Percentiles rank a stretch among this genome's conserved stretches.
Conservation (phyloP, 2,113 vertebrate genomes). For the Rhodinocichla rosea region DNA sequence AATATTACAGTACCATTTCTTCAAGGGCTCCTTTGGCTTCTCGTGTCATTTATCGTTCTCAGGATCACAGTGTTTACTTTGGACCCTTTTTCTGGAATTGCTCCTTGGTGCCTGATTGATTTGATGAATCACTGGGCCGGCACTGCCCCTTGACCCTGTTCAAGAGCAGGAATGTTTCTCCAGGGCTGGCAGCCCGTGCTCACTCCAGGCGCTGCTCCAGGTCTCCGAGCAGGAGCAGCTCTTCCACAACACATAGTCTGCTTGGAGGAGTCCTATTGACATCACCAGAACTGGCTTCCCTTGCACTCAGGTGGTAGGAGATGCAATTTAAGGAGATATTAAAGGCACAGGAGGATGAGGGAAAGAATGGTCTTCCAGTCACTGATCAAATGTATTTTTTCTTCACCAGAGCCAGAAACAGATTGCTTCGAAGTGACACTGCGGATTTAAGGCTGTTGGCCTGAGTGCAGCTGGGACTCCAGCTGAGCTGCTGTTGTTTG, state of each 20-base stretch:
- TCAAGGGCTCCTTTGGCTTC: not conserved
- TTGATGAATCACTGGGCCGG: not conserved
- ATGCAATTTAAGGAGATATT: not conserved
- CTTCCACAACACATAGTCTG: not conserved
- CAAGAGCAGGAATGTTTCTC: not conserved
- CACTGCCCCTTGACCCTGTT: not conserved
- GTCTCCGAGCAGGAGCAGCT: not conserved
- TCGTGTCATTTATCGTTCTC: constrained; percentile 9
- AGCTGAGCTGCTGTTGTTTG: not conserved
- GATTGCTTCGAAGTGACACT: accelerated
- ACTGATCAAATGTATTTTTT: not conserved
- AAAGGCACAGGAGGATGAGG: not conserved
- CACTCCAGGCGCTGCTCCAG: not conserved
- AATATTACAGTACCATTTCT: not conserved
- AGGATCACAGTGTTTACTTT: not conserved
- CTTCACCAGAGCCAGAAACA: not conserved
- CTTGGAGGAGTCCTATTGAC: not conserved
- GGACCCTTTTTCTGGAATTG: not conserved
- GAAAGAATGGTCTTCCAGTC: not conserved
- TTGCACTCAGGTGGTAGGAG: not conserved
- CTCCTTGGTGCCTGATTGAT: not conserved
- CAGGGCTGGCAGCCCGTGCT: not conserved
- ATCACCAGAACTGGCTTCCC: not conserved
- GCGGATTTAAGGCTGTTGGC: not conserved
- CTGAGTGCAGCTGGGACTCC: not conserved